Conservation (phyloP, 2,113 vertebrate genomes). For the Petrocephalus zakoni region DNA sequence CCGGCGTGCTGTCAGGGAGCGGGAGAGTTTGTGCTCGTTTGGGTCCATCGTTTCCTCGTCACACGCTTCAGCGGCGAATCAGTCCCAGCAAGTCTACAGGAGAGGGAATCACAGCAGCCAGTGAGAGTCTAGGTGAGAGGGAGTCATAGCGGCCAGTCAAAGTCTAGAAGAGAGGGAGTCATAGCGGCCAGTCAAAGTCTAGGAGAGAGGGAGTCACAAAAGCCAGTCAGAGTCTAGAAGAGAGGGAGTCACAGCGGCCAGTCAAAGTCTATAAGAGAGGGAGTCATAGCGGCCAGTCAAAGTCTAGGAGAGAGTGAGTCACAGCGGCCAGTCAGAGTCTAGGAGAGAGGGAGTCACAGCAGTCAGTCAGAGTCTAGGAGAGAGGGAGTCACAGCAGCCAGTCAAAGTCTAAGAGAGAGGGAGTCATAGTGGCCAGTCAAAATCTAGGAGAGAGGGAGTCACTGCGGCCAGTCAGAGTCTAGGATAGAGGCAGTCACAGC, state of each 20-base stretch:
- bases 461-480: not conserved
- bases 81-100: conserved; percentile 62
- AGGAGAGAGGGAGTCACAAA: conserved; percentile 18
- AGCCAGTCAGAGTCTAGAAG: not conserved
- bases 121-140: not conserved
- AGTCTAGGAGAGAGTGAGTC: conserved; percentile 51
- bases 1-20: conserved; percentile 84
- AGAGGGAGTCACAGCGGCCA: not conserved
- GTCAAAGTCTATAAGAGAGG: not conserved
- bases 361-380: not conserved
- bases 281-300: not conserved
- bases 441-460: not conserved
- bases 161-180: not conserved
- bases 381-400: not conserved
- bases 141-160: not conserved
- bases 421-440: not conserved
- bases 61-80: conserved; percentile 56
- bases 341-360: not conserved
- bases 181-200: conserved; percentile 48
- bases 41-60: conserved; percentile 82
- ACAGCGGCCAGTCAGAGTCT: not conserved
- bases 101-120: not conserved
- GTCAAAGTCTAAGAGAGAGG: conserved; percentile 52
- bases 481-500: not conserved
- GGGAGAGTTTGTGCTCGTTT: conserved; percentile 93